Evolutionary conservation across 1,140 invertebrate genomes (phyloP), one percentile per base, ranked within the genome.

Genomic region (Drosophila bocqueti): DNA sequence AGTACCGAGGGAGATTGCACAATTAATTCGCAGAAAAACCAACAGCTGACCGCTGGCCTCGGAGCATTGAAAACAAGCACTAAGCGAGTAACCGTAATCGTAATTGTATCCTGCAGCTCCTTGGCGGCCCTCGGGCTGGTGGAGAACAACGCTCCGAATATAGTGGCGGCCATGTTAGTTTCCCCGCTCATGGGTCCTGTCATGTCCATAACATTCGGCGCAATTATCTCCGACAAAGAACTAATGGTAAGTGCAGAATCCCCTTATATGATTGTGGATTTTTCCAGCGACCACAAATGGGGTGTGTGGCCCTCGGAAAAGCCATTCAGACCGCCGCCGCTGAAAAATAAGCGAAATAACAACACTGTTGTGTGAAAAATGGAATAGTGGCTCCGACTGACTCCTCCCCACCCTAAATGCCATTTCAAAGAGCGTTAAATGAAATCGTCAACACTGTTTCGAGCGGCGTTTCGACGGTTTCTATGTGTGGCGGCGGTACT

Each of bases 101-200:
- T 42, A 24, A 13, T 65, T 46, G 21, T 54, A 52, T 69, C 47
- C 63, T 80, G 38, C 78, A 95, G 94, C 86, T 95, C 94, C 7
- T 83, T 95, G 47, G 94, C 94, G 26, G 94, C 94, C 9, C 87
- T 95, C 15, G 95, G 95, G n/a, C 80, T 95, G 24, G 94, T 95
- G 0, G 95, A 95, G 91, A 95, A 95, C 80, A 95, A 95, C 77
- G 95, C 96, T 3, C 96, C 97, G 2, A 96, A 97, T 83, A 95
- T 98, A 59, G 96, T 97, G 29, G 97, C 97, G 18, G 96, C 96
- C 49, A 98, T 98, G 97, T 93, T 98, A 69, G 96, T 98, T 3
- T 97, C 97, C 2, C 97, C 97, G 1, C 93, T 98, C 4, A 98
- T 98, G 97, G 96, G 97, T 43, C 97, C 97, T 0, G 97, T 97